Evolutionary conservation across 2,797 vertebrate genomes (phyloP).

Genomic region (Amniataba percoides): DNA sequence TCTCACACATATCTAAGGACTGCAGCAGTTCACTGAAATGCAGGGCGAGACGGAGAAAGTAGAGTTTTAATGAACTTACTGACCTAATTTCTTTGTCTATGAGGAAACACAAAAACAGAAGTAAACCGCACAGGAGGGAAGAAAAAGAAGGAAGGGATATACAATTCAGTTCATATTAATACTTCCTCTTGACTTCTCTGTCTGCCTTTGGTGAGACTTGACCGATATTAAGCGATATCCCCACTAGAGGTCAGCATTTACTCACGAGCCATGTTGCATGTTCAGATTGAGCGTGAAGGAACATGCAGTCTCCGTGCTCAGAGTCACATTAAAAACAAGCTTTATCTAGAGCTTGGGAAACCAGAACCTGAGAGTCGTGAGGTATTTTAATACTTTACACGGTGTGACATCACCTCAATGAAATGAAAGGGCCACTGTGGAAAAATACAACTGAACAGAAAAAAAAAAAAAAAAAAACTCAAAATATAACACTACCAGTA

Average conservation of each 20-base stretch:
- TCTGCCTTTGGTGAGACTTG: not conserved
- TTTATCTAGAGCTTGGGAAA: constrained; percentile 31
- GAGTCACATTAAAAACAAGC: constrained; percentile 7
- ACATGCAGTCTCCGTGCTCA: not conserved
- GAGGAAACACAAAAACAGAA: not conserved
- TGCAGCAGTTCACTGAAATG: constrained; percentile 91
- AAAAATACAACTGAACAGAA: constrained; percentile 20
- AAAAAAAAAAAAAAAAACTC: constrained; percentile 8
- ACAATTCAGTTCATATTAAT: not conserved
- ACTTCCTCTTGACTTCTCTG: too few species aligned
- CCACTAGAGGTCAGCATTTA: constrained; percentile 69
- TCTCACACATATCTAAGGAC: constrained; percentile 93
- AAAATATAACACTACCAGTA: constrained; percentile 14
- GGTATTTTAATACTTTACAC: constrained; percentile 5
- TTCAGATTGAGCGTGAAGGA: not conserved
- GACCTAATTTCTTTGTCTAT: not conserved
- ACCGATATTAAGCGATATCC: not conserved
- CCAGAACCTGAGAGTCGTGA: not conserved
- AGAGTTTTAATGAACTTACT: not conserved
- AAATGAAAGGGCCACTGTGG: constrained; percentile 3
- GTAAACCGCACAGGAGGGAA: not conserved
- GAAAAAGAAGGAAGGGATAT: not conserved
- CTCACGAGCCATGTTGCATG: not conserved
- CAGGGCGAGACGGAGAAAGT: not conserved
- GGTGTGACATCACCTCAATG: constrained; percentile 16